phyloP scores from a whole-genome alignment of 2,888 invertebrate species.

The Erebia epiphron region DNA sequence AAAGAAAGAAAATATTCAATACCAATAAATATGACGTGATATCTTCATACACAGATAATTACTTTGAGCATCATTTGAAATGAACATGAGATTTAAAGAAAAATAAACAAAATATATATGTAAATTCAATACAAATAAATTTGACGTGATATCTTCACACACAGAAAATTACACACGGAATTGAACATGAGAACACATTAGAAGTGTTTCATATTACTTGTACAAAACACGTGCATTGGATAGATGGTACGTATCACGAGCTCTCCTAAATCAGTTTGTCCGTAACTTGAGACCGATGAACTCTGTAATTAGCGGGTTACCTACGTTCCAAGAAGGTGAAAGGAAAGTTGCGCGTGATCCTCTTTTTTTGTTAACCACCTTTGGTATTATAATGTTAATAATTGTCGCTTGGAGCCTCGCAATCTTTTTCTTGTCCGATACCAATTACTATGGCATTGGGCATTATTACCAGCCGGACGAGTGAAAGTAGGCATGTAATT shows the following conservation, averaged over 20 bases:
- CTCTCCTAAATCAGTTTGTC: constrained; percentile 47
- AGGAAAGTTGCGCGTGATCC: constrained; percentile 63
- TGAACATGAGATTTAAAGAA: constrained; percentile 5
- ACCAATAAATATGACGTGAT: not conserved
- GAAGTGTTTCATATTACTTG: constrained; percentile 7
- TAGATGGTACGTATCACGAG: constrained; percentile 39
- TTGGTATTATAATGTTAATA: constrained; percentile 66
- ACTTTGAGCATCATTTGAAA: not conserved
- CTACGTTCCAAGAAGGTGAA: constrained; percentile 65
- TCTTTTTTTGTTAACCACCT: constrained; percentile 60
- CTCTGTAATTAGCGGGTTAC: constrained; percentile 64
- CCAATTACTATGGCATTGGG: constrained; percentile 65
- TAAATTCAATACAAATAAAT: not conserved
- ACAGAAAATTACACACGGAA: not conserved
- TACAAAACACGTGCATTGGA: constrained; percentile 28
- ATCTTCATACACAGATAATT: not conserved
- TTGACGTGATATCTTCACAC: not conserved
- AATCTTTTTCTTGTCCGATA: constrained; percentile 56
- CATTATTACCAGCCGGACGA: constrained; percentile 55
- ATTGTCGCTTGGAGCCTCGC: constrained; percentile 59
- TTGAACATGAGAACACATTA: constrained; percentile 7
- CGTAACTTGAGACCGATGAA: constrained; percentile 61
- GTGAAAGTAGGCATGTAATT: constrained; percentile 70
- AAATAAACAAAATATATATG: not conserved
- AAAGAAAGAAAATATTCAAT: not conserved